Conservation (phyloP, 1,140 invertebrate species). For the Leptinotarsa lineolata region DNA sequence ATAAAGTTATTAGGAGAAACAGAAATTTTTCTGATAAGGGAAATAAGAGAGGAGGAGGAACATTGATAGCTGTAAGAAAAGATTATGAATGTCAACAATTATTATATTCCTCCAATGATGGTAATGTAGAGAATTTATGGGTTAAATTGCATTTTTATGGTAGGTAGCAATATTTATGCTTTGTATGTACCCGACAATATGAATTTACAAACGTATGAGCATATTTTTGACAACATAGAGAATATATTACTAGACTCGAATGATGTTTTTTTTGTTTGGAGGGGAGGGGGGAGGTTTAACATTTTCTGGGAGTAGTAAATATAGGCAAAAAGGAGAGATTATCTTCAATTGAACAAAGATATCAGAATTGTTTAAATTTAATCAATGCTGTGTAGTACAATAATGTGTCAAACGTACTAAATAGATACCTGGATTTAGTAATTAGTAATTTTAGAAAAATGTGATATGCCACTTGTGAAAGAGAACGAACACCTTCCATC, state of each 20-base stretch:
- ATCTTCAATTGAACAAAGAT: conserved; percentile 22
- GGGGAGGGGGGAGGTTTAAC: conserved; percentile 10
- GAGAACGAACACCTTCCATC: conserved; percentile 12
- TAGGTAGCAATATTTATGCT: conserved; percentile 10
- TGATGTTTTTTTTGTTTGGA: conserved; percentile 19
- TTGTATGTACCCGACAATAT: no score
- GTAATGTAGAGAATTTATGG: conserved; percentile 19
- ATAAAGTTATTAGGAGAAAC: conserved; percentile 12
- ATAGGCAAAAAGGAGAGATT: no score
- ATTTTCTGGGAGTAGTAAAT: conserved; percentile 18
- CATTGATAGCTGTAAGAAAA: conserved; percentile 21
- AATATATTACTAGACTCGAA: conserved; percentile 18
- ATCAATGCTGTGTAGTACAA: conserved; percentile 21
- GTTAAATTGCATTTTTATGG: conserved; percentile 15
- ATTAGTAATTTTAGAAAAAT: conserved; percentile 19
- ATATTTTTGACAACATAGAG: conserved; percentile 22
- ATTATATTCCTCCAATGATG: conserved; percentile 11
- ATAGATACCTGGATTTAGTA: conserved; percentile 20
- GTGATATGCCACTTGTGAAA: conserved; percentile 18
- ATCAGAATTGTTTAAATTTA: conserved; percentile 6
- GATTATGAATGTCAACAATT: no score
- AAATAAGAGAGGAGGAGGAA: conserved; percentile 13
- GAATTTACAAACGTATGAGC: conserved; percentile 20
- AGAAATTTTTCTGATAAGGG: conserved; percentile 6
- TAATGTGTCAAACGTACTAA: conserved; percentile 4